Evolutionary conservation across 1,140 invertebrate species (phyloP).

Genomic region (Drosophila sp.): DNA sequence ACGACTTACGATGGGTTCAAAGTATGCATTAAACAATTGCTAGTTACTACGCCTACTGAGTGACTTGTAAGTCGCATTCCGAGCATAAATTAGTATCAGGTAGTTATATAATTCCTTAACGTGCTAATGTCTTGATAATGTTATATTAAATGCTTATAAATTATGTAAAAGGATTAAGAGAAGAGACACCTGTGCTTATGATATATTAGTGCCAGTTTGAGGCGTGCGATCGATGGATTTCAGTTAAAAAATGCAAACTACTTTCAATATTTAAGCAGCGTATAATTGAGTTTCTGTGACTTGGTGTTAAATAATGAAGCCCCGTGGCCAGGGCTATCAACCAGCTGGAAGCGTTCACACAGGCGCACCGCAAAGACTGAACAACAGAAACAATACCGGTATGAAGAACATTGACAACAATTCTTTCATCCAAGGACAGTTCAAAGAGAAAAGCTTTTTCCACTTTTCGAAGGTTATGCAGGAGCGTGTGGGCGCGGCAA

Average conservation of each 20-base stretch:
- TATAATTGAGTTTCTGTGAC: conserved; percentile 14
- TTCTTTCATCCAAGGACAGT: conserved; percentile 8
- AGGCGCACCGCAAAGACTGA: conserved; percentile 4
- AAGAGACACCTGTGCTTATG: conserved; percentile 31
- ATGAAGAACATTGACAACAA: neutral
- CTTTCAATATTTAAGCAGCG: conserved; percentile 39
- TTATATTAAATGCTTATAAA: conserved; percentile 18
- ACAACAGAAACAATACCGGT: conserved; percentile 5
- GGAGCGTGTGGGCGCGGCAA: neutral
- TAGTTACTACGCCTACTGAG: conserved; percentile 26
- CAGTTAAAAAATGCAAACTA: conserved; percentile 28
- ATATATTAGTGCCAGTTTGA: conserved; percentile 4
- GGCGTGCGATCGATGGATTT: conserved; percentile 34
- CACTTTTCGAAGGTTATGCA: conserved; percentile 18
- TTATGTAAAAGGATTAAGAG: conserved; percentile 21
- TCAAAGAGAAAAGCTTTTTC: neutral
- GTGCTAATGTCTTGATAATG: conserved; percentile 5
- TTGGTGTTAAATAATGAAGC: conserved; percentile 34
- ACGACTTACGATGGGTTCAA: conserved; percentile 1
- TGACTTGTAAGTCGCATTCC: conserved; percentile 18
- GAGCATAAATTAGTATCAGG: conserved; percentile 31
- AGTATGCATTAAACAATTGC: conserved; percentile 1
- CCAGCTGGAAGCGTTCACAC: conserved; percentile 38
- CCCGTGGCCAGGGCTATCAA: conserved; percentile 18
- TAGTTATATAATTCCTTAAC: conserved; percentile 5